phyloP scores from a whole-genome alignment of 1,140 invertebrate species.

The Rhyacophila brunnea region DNA sequence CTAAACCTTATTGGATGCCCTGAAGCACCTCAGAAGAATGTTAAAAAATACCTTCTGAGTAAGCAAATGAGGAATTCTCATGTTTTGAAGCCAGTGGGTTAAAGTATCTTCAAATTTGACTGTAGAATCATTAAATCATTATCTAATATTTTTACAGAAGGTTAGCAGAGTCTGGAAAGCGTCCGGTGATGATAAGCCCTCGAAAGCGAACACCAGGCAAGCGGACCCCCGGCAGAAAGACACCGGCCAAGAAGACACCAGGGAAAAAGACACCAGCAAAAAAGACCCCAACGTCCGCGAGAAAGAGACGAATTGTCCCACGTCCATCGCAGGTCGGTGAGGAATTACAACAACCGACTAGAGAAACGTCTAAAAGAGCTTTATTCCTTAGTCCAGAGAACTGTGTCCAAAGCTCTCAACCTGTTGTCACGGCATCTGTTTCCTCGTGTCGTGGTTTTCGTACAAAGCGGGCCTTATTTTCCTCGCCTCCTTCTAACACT shows the following conservation, averaged over 20 bases:
- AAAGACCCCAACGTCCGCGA: slow-evolving; percentile 46
- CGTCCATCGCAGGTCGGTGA: slow-evolving; percentile 47
- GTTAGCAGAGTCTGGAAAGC: slow-evolving; percentile 2
- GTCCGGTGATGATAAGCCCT: slow-evolving; percentile 44
- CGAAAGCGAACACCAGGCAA: slow-evolving; percentile 33
- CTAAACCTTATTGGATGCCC: no score
- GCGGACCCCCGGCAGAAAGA: slow-evolving; percentile 47
- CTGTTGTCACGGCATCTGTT: slow-evolving; percentile 43
- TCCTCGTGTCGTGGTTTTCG: slow-evolving; percentile 40
- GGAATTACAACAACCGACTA: slow-evolving; percentile 41
- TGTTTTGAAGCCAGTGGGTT: no score
- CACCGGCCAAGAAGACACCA: slow-evolving; percentile 37
- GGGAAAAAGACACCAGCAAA: slow-evolving; percentile 45
- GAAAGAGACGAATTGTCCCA: slow-evolving; percentile 43
- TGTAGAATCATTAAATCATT: no score
- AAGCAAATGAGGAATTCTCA: no score
- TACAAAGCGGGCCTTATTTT: slow-evolving; percentile 61
- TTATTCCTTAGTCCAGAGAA: slow-evolving; percentile 64
- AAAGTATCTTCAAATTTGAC: no score
- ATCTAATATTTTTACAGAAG: no score
- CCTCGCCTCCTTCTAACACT: slow-evolving; percentile 45
- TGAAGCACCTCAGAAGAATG: no score
- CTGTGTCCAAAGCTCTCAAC: slow-evolving; percentile 37
- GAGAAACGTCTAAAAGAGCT: slow-evolving; percentile 60
- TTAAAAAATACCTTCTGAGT: no score